Percentiles rank a stretch among this genome's conserved stretches.
phyloP scores from a whole-genome alignment of 2,113 vertebrate species.

The Pipra filicauda region DNA sequence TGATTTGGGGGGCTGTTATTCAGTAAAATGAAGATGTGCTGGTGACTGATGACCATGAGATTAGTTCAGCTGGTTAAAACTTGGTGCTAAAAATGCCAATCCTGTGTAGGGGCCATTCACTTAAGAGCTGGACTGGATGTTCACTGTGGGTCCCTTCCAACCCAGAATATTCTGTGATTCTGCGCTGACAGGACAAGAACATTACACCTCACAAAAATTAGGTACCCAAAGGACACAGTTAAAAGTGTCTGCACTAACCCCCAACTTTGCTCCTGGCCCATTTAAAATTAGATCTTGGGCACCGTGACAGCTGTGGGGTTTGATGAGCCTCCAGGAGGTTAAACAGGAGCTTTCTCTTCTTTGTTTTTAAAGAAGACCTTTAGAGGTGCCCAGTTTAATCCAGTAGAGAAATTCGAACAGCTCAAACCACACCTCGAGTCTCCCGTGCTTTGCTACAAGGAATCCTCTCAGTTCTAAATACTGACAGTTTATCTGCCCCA shows the following conservation, averaged over 20 bases:
- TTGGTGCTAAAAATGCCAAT: background rate
- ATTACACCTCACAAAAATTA: accelerated
- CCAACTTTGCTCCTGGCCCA: background rate
- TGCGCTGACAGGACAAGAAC: background rate
- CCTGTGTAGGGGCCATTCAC: background rate
- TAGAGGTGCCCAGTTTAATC: background rate
- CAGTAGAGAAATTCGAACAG: background rate
- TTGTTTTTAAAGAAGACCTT: background rate
- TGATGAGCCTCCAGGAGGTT: background rate
- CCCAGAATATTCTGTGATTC: background rate
- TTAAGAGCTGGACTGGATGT: too few relatives aligned
- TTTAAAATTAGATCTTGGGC: background rate
- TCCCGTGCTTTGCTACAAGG: background rate
- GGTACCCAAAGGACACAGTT: background rate
- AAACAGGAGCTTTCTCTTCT: background rate
- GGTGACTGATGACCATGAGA: background rate
- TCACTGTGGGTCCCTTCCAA: background rate
- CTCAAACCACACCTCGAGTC: background rate
- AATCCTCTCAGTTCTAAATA: background rate
- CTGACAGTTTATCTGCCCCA: background rate
- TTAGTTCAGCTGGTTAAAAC: background rate
- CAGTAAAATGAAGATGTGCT: background rate
- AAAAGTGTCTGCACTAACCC: background rate
- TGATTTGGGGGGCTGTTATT: background rate
- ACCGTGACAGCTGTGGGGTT: background rate